phyloP scores from a whole-genome alignment of 92 coral and sea anemone genomes.

The Zoanthus sociatus region DNA sequence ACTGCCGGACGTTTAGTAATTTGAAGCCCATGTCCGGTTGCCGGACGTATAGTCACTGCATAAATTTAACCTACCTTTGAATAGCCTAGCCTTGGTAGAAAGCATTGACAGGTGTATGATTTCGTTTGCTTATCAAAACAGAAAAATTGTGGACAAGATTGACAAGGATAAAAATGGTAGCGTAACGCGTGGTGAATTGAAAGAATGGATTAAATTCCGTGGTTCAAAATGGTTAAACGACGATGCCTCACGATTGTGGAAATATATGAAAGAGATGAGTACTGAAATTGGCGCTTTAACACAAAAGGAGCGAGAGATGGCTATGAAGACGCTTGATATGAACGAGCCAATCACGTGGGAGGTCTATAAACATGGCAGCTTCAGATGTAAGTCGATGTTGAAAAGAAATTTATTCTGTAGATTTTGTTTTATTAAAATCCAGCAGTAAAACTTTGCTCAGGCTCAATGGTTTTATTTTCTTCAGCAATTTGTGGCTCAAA shows the following conservation, averaged over 20 bases:
- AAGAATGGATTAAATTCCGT: slow-evolving; percentile 77
- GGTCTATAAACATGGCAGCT: slow-evolving; percentile 52
- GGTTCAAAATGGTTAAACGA: slow-evolving; percentile 68
- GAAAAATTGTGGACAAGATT: slow-evolving; percentile 88
- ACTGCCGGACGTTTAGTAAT: no score
- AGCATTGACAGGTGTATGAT: no score
- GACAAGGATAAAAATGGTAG: slow-evolving; percentile 91
- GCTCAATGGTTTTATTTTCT: no score
- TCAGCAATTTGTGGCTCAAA: no score
- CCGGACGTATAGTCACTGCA: no score
- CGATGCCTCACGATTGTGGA: slow-evolving; percentile 71
- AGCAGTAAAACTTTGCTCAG: no score
- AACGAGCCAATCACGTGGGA: slow-evolving; percentile 75
- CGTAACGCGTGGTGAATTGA: slow-evolving; percentile 68
- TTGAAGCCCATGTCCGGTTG: no score
- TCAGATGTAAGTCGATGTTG: slow-evolving; percentile 50
- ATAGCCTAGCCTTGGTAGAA: no score
- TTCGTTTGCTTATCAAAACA: slow-evolving; percentile 7
- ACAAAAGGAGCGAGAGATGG: slow-evolving; percentile 10
- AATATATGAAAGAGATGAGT: slow-evolving; percentile 29
- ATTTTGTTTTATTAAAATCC: no score
- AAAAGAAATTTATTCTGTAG: no score
- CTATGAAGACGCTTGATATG: slow-evolving; percentile 39
- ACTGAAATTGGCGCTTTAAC: not conserved
- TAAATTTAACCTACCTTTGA: no score